Percentiles rank a stretch among this genome's conserved stretches.
These are phyloP conservation scores for Corythornis vintsioides DNA, from an alignment of 2,113 vertebrate genomes.

Conservation along the genomic window DNA sequence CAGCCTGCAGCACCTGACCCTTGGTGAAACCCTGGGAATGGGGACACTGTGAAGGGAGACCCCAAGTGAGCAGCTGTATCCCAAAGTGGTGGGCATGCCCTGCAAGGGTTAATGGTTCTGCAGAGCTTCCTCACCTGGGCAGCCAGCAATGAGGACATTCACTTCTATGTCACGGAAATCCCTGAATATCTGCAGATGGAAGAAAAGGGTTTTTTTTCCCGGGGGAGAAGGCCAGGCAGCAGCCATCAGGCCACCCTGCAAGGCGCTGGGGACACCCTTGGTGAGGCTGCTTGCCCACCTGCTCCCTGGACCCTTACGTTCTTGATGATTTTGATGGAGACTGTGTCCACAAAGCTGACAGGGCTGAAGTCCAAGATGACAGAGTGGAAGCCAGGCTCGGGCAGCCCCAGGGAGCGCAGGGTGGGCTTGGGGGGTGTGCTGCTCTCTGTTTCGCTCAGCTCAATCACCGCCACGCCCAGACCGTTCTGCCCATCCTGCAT, in stretches of 20 bases:
- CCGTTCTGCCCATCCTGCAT: not conserved
- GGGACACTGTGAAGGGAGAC: not conserved
- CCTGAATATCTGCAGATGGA: slow-evolving; percentile 81
- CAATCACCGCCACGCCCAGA: not conserved
- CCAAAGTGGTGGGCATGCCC: not conserved
- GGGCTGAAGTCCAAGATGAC: slow-evolving; percentile 89
- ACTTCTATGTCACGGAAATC: slow-evolving; percentile 89
- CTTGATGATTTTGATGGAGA: slow-evolving; percentile 88
- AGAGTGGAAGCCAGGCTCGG: slow-evolving; percentile 71
- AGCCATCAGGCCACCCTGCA: rapidly evolving
- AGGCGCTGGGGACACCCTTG: rapidly evolving
- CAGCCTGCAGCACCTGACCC: not conserved
- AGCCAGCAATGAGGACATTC: slow-evolving; percentile 74
- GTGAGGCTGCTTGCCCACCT: rapidly evolving
- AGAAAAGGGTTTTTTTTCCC: not conserved
- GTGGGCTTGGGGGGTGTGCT: not conserved
- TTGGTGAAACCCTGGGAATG: not conserved
- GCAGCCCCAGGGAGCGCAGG: slow-evolving; percentile 63
- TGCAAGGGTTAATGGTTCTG: not conserved
- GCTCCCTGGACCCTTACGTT: slow-evolving; percentile 76
- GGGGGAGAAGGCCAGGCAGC: rapidly evolving
- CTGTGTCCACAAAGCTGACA: slow-evolving; percentile 90
- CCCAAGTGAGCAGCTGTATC: not conserved
- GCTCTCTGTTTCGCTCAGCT: not conserved
- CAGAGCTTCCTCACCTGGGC: slow-evolving; percentile 61